These are phyloP conservation scores for Empidonax traillii DNA, from an alignment of 2,113 vertebrate genomes.

Conservation along the genomic window DNA sequence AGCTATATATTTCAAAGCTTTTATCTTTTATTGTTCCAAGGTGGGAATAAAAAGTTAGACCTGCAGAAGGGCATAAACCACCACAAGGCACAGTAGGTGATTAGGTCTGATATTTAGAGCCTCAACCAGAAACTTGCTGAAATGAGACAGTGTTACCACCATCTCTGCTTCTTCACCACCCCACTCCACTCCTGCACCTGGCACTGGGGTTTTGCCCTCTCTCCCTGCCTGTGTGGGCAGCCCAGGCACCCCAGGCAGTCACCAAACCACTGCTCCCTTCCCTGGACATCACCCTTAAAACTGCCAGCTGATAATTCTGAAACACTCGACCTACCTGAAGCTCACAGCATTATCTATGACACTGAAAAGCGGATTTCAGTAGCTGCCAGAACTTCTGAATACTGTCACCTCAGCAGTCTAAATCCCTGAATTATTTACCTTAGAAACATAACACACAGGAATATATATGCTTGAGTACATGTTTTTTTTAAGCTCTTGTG, in stretches of 20 bases:
- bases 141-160: not conserved
- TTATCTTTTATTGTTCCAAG: slow-evolving; percentile 4
- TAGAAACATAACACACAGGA: not conserved
- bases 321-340: not conserved
- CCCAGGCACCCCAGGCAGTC: not conserved
- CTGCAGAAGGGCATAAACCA: not conserved
- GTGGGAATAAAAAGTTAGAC: not conserved
- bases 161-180: not conserved
- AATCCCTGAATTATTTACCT: slow-evolving; percentile 3
- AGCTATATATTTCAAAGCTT: not conserved
- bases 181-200: not conserved
- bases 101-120: not conserved
- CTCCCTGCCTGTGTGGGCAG: not conserved
- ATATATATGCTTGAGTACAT: not conserved
- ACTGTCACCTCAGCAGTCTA: slow-evolving; percentile 21
- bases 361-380: not conserved
- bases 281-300: not conserved
- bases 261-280: not conserved
- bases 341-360: not conserved
- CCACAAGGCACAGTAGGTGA: not conserved
- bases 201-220: not conserved
- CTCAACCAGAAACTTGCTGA: not conserved
- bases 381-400: slow-evolving; percentile 53
- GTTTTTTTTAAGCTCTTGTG: not conserved
- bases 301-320: fast-evolving